A percentile compares a stretch with the other conserved stretches of the same genome.
These are phyloP conservation scores for Tetranychus piercei DNA, from an alignment of 2,888 invertebrate species.

Conservation along the genomic window DNA sequence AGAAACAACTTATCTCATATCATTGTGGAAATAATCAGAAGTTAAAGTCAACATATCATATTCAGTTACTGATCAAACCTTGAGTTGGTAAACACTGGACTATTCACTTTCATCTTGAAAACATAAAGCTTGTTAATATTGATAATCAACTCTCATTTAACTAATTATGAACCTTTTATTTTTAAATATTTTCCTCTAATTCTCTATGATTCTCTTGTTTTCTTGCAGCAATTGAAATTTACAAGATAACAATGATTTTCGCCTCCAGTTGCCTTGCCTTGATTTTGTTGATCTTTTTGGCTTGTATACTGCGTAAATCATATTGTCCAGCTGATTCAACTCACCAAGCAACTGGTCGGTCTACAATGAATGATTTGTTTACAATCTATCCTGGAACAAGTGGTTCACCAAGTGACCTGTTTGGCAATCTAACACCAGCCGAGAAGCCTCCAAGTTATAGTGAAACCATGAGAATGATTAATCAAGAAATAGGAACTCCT, in stretches of 20 bases:
- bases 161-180: no score
- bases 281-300: constrained; percentile 17
- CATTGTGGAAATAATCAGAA: no score
- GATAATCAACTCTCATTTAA: no score
- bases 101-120: no score
- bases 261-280: constrained; percentile 18
- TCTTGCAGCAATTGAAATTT: constrained; percentile 14
- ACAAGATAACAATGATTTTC: constrained; percentile 20
- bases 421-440: background rate
- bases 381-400: constrained; percentile 14
- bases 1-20: no score
- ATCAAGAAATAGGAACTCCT: constrained; percentile 16
- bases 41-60: no score
- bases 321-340: constrained; percentile 8
- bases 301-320: constrained; percentile 15
- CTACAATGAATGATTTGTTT: constrained; percentile 11
- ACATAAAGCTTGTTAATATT: no score
- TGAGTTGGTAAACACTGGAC: no score
- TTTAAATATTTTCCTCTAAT: no score
- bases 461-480: constrained; percentile 16
- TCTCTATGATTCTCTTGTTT: no score
- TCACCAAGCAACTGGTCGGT: background rate
- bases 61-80: no score
- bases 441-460: constrained; percentile 18
- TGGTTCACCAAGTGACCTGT: constrained; percentile 9